These are phyloP conservation scores for Leptinotarsa juncta DNA, from an alignment of 2,888 invertebrate species.

Conservation along the genomic window DNA sequence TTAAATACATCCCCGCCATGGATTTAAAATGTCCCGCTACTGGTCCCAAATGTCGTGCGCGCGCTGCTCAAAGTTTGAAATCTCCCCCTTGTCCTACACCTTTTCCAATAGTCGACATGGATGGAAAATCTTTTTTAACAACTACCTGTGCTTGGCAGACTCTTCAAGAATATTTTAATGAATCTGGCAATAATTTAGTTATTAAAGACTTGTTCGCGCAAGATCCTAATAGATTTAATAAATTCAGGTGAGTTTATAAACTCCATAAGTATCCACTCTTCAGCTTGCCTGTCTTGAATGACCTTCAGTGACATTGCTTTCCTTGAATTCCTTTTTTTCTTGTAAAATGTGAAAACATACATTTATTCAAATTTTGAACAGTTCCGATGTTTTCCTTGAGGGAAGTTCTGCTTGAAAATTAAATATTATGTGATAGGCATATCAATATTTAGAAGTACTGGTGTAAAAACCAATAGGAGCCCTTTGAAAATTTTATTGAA, in stretches of 20 bases:
- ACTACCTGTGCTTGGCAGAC: conserved; percentile 80
- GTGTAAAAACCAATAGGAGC: no score
- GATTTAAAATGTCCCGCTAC: conserved; percentile 43
- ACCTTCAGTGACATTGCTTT: conserved; percentile 50
- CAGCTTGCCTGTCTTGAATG: conserved; percentile 29
- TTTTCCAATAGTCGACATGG: conserved; percentile 62
- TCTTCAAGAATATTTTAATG: conserved; percentile 79
- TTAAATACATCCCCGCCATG: conserved; percentile 22
- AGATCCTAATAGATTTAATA: conserved; percentile 85
- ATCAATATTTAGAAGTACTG: no score
- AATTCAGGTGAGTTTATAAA: conserved; percentile 79
- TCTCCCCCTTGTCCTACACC: not conserved
- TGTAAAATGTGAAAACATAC: no score
- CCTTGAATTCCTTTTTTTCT: not conserved
- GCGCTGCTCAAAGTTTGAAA: conserved; percentile 28
- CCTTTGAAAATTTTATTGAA: no score
- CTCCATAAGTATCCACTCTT: conserved; percentile 21
- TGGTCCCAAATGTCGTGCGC: conserved; percentile 45
- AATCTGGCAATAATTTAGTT: conserved; percentile 79
- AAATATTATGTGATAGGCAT: no score
- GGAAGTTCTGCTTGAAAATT: no score
- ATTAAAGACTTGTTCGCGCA: conserved; percentile 85
- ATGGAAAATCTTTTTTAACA: conserved; percentile 68
- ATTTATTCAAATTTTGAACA: no score
- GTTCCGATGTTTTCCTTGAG: no score